phyloP scores from a whole-genome alignment of 2,113 vertebrate genomes.

The Calyptommatus sinebrachiatus region DNA sequence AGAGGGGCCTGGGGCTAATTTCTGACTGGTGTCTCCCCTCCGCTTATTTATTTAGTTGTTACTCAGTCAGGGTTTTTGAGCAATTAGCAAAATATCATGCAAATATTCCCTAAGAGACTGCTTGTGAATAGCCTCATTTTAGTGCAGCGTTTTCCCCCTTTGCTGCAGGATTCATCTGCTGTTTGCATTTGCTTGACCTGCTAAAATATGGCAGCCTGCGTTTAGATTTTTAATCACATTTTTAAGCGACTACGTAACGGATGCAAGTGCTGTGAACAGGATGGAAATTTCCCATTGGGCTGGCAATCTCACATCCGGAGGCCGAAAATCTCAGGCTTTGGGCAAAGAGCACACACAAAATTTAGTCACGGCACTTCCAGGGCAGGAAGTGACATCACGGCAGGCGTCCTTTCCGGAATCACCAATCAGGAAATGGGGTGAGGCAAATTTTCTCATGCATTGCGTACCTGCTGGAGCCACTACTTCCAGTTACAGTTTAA shows the following conservation, averaged over 20 bases:
- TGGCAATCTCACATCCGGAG: too few species aligned
- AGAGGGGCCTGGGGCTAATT: conserved; percentile 58
- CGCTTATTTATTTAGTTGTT: conserved; percentile 53
- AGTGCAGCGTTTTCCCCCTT: conserved; percentile 67
- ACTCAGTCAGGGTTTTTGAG: conserved; percentile 69
- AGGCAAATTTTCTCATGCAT: too few species aligned
- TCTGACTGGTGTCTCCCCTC: conserved; percentile 49
- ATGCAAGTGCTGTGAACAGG: too few species aligned
- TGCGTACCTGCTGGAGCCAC: too few species aligned
- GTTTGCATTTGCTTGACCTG: conserved; percentile 73
- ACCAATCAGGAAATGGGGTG: too few species aligned
- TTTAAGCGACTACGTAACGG: conserved; percentile 61
- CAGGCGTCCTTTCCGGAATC: too few species aligned
- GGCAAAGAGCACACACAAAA: too few species aligned
- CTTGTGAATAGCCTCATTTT: conserved; percentile 73
- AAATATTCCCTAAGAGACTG: conserved; percentile 77
- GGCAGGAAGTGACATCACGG: too few species aligned
- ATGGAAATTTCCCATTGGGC: too few species aligned
- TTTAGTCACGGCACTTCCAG: too few species aligned
- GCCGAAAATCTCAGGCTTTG: too few species aligned
- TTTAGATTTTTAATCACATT: conserved; percentile 70
- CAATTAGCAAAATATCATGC: conserved; percentile 79
- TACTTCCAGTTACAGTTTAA: too few species aligned
- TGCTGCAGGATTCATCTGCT: conserved; percentile 73
- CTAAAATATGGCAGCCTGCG: conserved; percentile 70